A percentile compares a stretch with the other conserved stretches of the same genome.
These are phyloP conservation scores for Micromesistius poutassou DNA, from an alignment of 2,797 vertebrate genomes.

Conservation along the genomic window DNA sequence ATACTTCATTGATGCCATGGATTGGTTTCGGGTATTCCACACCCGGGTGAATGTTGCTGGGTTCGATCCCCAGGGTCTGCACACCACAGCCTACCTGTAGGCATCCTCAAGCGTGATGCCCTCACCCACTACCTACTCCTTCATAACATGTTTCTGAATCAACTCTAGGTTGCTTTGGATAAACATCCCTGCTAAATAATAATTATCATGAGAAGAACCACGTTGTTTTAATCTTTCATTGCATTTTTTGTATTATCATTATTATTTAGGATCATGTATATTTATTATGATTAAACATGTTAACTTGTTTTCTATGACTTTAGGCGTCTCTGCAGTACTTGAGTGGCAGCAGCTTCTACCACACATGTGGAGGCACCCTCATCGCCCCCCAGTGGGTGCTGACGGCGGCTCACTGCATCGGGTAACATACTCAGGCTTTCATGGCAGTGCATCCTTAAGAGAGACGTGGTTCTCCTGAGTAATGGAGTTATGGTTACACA, in stretches of 20 bases:
- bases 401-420: conserved; percentile 88
- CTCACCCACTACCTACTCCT: neutral
- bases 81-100: neutral
- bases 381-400: conserved; percentile 81
- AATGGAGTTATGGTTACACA: neutral
- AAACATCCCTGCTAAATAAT: neutral
- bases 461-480: neutral
- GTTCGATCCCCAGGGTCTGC: neutral
- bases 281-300: neutral
- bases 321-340: conserved; percentile 83
- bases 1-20: neutral
- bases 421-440: conserved; percentile 56
- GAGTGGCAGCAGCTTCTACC: conserved; percentile 65
- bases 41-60: neutral
- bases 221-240: neutral
- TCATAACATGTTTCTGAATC: neutral
- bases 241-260: neutral
- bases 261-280: neutral
- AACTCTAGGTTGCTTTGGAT: neutral
- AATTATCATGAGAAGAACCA: neutral
- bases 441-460: neutral
- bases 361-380: conserved; percentile 84
- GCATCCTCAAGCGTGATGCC: neutral
- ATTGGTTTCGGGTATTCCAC: neutral
- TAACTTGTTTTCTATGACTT: conserved; percentile 7